Evolutionary conservation across 2,888 invertebrate genomes (phyloP), one percentile per base, ranked within the genome.

Genomic region (Drosophila nr. perissopoda): DNA sequence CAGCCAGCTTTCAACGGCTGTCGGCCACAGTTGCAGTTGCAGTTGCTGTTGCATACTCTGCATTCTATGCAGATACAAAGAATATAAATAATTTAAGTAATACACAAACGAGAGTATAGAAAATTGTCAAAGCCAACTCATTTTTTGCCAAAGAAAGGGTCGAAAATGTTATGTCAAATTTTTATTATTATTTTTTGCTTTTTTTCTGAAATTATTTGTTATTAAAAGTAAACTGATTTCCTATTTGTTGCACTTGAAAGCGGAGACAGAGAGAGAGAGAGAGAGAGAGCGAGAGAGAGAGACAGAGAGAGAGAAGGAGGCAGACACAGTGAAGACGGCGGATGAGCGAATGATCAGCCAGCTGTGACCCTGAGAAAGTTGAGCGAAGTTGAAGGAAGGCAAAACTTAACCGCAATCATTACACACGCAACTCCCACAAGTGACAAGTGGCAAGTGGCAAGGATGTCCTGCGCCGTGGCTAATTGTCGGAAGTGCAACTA

Each of bases 291-390:
- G 2, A n/a, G 10, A 18, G 4, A n/a, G 5, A 4, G 11, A 31
- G 31, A 33, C 1, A 6, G 3, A 2, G 18, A 25, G 3, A 1
- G 34, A 16, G 6, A n/a, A 3, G 3, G 25, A 16, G 16, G 13
- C 2, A 8, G 21, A 8, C 7, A 8, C 13, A 54, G 25, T 27
- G 21, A 29, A 33, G n/a, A 33, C 25, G 34, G 2, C 1, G 42
- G n/a, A 42, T 21, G 42, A 21, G 4, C 4, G 29, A 40, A 53
- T 73, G 74, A 36, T 57, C 77, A 84, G 77, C 85, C 74, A 89
- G 74, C 85, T 88, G 88, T 85, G 85, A 88, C 85, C 72, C 85
- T 86, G 90, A 89, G 85, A 89, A 84, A 74, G 68, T 74, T 74
- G 54, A 58, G 33, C 34, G 29, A 29, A 58, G 52, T n/a, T 46